Conservation (phyloP, 92 coral and sea anemone species). For the Siderastrea siderea region DNA sequence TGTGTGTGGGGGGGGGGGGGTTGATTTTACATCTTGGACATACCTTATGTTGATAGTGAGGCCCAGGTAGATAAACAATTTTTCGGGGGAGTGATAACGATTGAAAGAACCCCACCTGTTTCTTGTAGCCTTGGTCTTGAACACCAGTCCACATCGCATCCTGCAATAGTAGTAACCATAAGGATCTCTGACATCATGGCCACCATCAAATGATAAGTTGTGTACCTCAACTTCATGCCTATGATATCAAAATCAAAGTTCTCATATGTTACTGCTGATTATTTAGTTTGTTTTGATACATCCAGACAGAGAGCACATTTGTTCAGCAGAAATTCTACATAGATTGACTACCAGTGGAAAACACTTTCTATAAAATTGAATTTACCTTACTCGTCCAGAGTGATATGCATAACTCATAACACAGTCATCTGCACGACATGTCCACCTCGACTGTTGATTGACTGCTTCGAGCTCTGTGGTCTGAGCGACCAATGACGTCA, state of each 20-base stretch:
- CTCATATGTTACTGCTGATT: neutral
- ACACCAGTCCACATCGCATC: constrained; percentile 13
- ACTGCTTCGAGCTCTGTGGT: constrained; percentile 40
- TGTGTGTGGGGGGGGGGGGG: too few species aligned
- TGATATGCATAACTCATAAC: constrained; percentile 42
- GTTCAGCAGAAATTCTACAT: too few species aligned
- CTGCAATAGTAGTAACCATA: constrained; percentile 31
- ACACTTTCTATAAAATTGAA: neutral
- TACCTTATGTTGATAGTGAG: too few species aligned
- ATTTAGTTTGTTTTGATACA: too few species aligned
- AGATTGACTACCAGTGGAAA: constrained; percentile 17
- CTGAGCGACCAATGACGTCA: constrained; percentile 33
- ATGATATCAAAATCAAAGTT: neutral
- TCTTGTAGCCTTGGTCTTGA: constrained; percentile 21
- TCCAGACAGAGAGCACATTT: neutral
- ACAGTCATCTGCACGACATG: constrained; percentile 43
- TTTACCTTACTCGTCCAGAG: constrained; percentile 62
- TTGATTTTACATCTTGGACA: too few species aligned
- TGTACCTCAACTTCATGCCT: constrained; percentile 37
- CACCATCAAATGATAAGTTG: constrained; percentile 15
- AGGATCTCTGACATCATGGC: constrained; percentile 16
- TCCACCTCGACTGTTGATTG: constrained; percentile 24
- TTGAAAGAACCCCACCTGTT: neutral
- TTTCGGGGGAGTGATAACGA: too few species aligned
- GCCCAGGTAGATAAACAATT: too few species aligned